phyloP scores from a whole-genome alignment of 2,888 invertebrate genomes.

The Anagyrus pseudococci region DNA sequence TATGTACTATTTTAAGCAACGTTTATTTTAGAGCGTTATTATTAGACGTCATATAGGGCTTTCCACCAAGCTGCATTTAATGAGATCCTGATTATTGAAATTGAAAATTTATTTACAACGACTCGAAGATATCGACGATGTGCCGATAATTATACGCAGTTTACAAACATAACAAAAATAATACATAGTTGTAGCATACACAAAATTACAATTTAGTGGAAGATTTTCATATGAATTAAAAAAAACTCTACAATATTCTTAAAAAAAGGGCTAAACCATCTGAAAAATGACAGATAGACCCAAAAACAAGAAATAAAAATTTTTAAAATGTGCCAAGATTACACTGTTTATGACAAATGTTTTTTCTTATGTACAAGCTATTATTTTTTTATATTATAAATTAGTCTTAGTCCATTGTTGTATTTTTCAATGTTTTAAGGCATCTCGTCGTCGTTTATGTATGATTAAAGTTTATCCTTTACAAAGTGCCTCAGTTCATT shows the following conservation, averaged over 20 bases:
- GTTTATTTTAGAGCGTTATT: conserved; percentile 39
- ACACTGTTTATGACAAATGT: conserved; percentile 35
- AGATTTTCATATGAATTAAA: conserved; percentile 30
- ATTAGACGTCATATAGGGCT: conserved; percentile 36
- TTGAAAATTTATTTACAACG: conserved; percentile 38
- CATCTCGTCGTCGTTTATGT: conserved; percentile 32
- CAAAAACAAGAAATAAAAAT: conserved; percentile 34
- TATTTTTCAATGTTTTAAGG: conserved; percentile 38
- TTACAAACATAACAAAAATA: conserved; percentile 40
- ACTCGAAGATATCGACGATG: conserved; percentile 19
- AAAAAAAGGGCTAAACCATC: conserved; percentile 19
- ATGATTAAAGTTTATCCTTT: conserved; percentile 26
- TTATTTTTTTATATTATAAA: conserved; percentile 30
- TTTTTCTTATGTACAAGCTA: conserved; percentile 36
- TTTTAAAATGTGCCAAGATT: conserved; percentile 32
- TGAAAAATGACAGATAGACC: conserved; percentile 20
- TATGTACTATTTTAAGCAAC: conserved; percentile 35
- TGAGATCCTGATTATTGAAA: conserved; percentile 32
- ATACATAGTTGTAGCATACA: conserved; percentile 28
- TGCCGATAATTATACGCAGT: conserved; percentile 24
- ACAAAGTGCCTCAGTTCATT: conserved; percentile 34
- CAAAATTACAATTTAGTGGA: conserved; percentile 27
- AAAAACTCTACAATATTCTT: conserved; percentile 23
- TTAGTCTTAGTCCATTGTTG: conserved; percentile 33
- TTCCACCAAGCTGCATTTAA: conserved; percentile 36